phyloP scores from a whole-genome alignment of 2,113 vertebrate species.

The Channa maculata region DNA sequence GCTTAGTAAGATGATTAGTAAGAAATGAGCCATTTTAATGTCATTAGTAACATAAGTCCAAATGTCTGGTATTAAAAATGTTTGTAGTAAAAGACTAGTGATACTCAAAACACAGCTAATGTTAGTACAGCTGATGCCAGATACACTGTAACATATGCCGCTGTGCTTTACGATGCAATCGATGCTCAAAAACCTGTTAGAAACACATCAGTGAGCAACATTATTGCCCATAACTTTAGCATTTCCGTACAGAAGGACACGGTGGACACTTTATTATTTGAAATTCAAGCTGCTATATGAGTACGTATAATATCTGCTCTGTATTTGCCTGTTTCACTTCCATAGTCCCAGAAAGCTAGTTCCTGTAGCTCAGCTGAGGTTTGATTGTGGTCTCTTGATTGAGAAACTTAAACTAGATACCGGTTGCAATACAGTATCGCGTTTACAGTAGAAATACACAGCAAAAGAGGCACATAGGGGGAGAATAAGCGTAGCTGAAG shows the following conservation, averaged over 20 bases:
- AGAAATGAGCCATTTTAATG: no score
- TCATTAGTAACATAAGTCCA: background rate
- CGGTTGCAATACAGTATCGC: background rate
- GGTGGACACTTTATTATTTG: background rate
- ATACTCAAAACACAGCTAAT: background rate
- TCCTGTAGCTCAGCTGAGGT: background rate
- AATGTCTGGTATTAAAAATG: background rate
- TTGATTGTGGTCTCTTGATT: background rate
- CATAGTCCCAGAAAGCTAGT: background rate
- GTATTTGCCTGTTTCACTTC: constrained; percentile 1
- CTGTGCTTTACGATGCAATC: background rate
- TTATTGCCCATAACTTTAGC: no score
- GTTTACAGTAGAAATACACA: background rate
- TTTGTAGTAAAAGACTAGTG: background rate
- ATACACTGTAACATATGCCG: background rate
- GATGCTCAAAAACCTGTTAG: background rate
- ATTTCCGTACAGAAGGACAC: constrained; percentile 13
- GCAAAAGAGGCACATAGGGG: background rate
- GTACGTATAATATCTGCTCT: constrained; percentile 29
- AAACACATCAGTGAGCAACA: background rate
- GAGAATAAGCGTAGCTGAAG: background rate
- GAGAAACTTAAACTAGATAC: background rate
- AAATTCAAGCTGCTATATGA: constrained; percentile 9
- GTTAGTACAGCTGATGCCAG: background rate
- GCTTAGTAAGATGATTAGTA: no score